Base-by-base conservation (phyloP, 2,797 vertebrate species). In the Hoplostethus atlanticus region DNA sequence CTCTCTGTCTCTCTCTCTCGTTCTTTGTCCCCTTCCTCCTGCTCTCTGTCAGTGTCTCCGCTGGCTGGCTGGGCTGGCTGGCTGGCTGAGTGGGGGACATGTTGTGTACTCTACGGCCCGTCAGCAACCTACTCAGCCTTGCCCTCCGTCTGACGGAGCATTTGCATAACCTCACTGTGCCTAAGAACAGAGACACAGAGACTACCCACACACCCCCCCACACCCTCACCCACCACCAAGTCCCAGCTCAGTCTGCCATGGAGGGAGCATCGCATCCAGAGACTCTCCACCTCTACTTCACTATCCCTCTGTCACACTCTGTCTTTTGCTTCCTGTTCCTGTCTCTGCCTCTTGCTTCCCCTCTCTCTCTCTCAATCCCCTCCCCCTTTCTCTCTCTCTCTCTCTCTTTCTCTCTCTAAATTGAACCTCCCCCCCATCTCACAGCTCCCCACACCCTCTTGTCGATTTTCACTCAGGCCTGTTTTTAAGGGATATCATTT, bases 111-210 rank as follows among this genome's bases (percentile, higher is more conserved):
- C 92, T 93, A 94, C 90, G 93, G 94, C 91, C 94, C 93, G 94
- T 95, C 95, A 95, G 93, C 93, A 93, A 92, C 94, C 93, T 94
- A 94, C 92, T 95, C 95, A 95, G 92, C 94, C 95, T 95, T 95
- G 94, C 87, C 93, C 92, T 92, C 86, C 81, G 89, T 84, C 93
- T 94, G 94, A 95, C 91, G 91, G 92, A 93, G 91, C 89, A 95
- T 95, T 95, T 95, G 93, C 95, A 95, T 95, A 95, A 94, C 93
- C 89, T 93, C 88, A 81, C 92, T 92, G 87, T 85, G 90, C 88
- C 90, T 91, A 92, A 92, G 89, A 93, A 90, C 92, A 92, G 88
- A 92, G 83, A 92, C 90, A 89, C 71, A 40, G 84, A 91, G 84
- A 80, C 88, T 74, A 68, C 79, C 84, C 87, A 76, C 60, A 48